Conservation (phyloP, 2,797 vertebrate genomes). For the Phrynocephalus guinanensis region DNA sequence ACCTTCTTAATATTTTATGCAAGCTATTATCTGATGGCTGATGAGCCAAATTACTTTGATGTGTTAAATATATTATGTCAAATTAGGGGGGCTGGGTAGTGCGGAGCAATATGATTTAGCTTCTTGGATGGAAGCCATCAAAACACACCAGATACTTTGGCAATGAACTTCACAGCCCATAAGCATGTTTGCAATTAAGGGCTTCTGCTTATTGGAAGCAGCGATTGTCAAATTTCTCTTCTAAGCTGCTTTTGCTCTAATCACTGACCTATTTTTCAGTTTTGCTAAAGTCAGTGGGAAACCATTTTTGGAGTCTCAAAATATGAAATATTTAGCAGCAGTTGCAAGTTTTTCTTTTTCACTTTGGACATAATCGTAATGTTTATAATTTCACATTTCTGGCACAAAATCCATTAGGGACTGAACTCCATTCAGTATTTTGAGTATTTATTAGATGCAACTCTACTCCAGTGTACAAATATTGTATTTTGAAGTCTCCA, state of each 20-base stretch:
- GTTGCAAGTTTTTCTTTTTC: neutral
- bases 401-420: neutral
- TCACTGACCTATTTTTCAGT: constrained; percentile 30
- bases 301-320: neutral
- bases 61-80: neutral
- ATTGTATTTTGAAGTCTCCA: neutral
- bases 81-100: neutral
- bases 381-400: neutral
- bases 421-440: neutral
- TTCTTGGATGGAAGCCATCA: neutral
- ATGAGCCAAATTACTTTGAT: constrained; percentile 23
- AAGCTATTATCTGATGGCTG: constrained; percentile 10
- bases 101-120: neutral
- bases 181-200: constrained; percentile 24
- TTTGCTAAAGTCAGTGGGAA: constrained; percentile 15
- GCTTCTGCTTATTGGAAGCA: neutral
- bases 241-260: constrained; percentile 2
- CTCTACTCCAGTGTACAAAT: neutral
- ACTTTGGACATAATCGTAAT: neutral
- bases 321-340: constrained; percentile 31
- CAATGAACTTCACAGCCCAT: constrained; percentile 7
- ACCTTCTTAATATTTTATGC: constrained; percentile 19
- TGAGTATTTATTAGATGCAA: neutral
- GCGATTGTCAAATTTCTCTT: constrained; percentile 1
- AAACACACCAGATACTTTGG: neutral